phyloP scores from a whole-genome alignment of 2,113 vertebrate genomes.

The Poicephalus gulielmi region DNA sequence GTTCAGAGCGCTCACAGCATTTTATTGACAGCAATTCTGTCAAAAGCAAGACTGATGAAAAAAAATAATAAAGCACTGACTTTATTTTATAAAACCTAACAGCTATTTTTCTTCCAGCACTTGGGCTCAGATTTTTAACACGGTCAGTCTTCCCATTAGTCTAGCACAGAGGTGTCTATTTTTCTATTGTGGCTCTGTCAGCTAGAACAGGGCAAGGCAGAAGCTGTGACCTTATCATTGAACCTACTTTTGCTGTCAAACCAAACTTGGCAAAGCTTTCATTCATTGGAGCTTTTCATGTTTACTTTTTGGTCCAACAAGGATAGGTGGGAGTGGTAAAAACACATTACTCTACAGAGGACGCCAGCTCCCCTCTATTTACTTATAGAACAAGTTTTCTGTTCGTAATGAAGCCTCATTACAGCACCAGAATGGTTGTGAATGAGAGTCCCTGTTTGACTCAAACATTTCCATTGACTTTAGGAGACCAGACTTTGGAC shows the following conservation, averaged over 20 bases:
- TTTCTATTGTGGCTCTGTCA: background rate
- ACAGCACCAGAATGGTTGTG: background rate
- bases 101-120: background rate
- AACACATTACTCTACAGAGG: background rate
- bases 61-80: background rate
- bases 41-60: background rate
- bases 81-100: conserved; percentile 21
- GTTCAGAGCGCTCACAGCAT: background rate
- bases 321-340: background rate
- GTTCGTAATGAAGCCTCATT: background rate
- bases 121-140: conserved; percentile 30
- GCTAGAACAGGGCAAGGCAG: background rate
- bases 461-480: background rate
- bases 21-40: conserved; percentile 17
- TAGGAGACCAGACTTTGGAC: background rate
- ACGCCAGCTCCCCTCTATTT: background rate
- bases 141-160: background rate
- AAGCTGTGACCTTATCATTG: background rate
- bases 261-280: background rate
- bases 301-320: background rate
- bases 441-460: background rate
- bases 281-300: background rate
- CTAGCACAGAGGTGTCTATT: background rate
- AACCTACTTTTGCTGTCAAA: background rate
- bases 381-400: background rate